These are phyloP conservation scores for Xanthia icteritia DNA, from an alignment of 2,888 invertebrate genomes.

Conservation along the genomic window DNA sequence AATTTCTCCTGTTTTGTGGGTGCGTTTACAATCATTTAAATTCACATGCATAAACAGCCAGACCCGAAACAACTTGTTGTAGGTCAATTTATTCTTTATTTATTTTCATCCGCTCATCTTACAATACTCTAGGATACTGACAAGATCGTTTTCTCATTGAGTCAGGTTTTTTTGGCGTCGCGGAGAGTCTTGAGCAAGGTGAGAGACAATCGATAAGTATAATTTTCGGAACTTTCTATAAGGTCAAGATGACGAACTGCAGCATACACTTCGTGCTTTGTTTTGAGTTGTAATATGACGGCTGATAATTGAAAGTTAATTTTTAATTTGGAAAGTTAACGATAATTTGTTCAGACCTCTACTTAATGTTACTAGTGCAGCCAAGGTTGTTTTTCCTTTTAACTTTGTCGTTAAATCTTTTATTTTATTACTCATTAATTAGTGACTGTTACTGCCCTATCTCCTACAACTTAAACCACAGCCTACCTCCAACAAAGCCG, in stretches of 20 bases:
- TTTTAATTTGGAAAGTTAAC: background rate
- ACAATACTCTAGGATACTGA: background rate
- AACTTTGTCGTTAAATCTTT: background rate
- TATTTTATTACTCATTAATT: background rate
- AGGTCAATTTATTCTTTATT: background rate
- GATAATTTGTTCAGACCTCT: background rate
- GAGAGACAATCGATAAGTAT: background rate
- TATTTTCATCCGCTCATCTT: background rate
- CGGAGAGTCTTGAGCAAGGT: background rate
- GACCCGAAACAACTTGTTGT: no score
- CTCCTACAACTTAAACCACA: slow-evolving; percentile 63
- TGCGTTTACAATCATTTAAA: no score
- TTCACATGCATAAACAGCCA: no score
- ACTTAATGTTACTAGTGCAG: background rate
- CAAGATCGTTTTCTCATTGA: background rate
- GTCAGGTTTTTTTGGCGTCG: background rate
- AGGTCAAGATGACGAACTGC: background rate
- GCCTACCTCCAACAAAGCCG: slow-evolving; percentile 72
- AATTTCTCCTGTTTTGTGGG: no score
- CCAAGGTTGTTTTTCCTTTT: background rate
- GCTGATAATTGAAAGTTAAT: background rate
- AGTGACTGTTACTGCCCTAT: background rate
- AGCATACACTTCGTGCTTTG: background rate
- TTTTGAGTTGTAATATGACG: background rate
- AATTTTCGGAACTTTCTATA: background rate